phyloP scores from a whole-genome alignment of 2,797 vertebrate species.

The Staurois parvus region DNA sequence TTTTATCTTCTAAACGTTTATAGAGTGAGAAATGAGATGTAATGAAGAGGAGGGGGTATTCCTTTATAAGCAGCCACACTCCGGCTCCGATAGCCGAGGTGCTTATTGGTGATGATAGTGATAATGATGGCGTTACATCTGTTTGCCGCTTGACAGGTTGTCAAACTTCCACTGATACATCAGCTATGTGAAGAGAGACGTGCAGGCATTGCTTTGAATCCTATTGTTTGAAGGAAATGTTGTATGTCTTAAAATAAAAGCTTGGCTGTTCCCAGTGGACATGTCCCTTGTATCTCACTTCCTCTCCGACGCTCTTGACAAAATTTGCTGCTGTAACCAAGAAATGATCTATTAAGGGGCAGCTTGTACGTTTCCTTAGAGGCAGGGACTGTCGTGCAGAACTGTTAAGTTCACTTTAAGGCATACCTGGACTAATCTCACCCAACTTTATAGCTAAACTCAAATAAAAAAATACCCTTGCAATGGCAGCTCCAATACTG shows the following conservation, averaged over 20 bases:
- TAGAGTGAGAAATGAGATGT: background rate
- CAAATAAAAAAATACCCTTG: too few relatives aligned
- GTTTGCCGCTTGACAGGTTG: background rate
- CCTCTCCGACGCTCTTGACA: constrained; percentile 13
- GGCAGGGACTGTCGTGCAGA: too few relatives aligned
- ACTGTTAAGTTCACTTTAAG: too few relatives aligned
- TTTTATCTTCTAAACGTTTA: background rate
- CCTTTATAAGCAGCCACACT: background rate
- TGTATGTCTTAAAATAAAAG: constrained; percentile 47
- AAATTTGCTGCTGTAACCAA: constrained; percentile 5
- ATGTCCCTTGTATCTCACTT: constrained; percentile 47
- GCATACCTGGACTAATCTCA: too few relatives aligned
- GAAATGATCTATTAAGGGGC: background rate
- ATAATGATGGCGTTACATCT: background rate
- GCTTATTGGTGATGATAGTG: background rate
- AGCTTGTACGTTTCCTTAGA: too few relatives aligned
- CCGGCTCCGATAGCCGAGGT: background rate
- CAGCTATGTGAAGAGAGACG: background rate
- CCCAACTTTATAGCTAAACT: too few relatives aligned
- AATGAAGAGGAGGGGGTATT: background rate
- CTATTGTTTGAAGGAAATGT: constrained; percentile 37
- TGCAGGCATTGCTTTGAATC: constrained; percentile 22
- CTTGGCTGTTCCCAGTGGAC: constrained; percentile 35
- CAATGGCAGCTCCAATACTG: too few relatives aligned
- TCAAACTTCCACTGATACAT: background rate